Base-by-base conservation (phyloP, 2,888 invertebrate species). In the Drosophila conformis region DNA sequence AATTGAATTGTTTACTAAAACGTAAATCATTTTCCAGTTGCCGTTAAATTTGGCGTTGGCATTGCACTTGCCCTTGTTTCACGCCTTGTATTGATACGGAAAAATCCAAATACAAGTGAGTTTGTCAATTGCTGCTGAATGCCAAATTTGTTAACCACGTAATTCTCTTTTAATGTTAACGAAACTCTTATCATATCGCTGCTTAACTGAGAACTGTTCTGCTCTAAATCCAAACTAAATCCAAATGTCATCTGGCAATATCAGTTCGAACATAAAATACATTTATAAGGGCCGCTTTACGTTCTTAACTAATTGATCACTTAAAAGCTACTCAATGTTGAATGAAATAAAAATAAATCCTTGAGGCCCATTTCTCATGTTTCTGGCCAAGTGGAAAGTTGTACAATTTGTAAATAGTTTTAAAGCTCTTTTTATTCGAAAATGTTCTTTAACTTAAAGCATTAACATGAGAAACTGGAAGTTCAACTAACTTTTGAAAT, bases 11-110 rank as follows among this genome's bases (percentile, higher is more conserved):
- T 68, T 62, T 52, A 82, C 72, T 82, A 75, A 85, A 83, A 69
- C 68, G 70, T 80, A 76, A 80, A 80, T 87, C 90, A 92, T 95
- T 95, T 96, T 97, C 93, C 96, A 97, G 97, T 97, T 95, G 96
- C 96, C 94, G 95, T 97, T 94, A 97, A 97, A 95, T 95, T 97
- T 94, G 95, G 95, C 93, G 96, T 97, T 94, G 97, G 97, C 93
- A 95, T 96, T 93, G 96, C 97, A 92, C 95, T 97, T 93, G 95
- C 97, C 94, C 95, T 96, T 93, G 97, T 97, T 93, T 97, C 97
- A 91, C 96, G 97, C 94, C 95, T 96, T 94, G 96, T 97, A 93
- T 95, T 97, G 94, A 95, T 96, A 94, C 96, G 96, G 94, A 95
- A 95, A 94, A 92, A 89, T 88, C 92, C 92, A 76, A 95, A 95